Conservation (phyloP, 2,113 vertebrate genomes). For the Megatriorchis doriae region DNA sequence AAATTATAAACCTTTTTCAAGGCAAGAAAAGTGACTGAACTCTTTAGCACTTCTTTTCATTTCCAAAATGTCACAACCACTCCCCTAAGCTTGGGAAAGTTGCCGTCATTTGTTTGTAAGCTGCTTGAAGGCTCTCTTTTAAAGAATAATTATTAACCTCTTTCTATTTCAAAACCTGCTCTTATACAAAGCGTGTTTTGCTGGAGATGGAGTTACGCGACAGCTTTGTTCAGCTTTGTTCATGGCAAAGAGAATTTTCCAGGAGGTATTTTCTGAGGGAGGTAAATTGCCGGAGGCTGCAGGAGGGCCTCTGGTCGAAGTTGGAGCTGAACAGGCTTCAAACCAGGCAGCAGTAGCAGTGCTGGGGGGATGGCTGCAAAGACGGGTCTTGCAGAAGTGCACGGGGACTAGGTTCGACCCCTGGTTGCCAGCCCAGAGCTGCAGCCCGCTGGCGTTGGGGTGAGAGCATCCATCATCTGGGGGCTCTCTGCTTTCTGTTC, state of each 20-base stretch:
- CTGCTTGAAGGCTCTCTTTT: slow-evolving; percentile 9
- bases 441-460: rapidly evolving
- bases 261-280: neutral
- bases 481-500: neutral
- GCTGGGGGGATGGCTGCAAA: rapidly evolving
- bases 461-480: rapidly evolving
- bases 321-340: neutral
- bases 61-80: slow-evolving; percentile 37
- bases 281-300: neutral
- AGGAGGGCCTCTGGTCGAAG: neutral
- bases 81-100: slow-evolving; percentile 11
- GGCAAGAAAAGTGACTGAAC: slow-evolving; percentile 11
- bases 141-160: slow-evolving; percentile 17
- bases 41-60: slow-evolving; percentile 12
- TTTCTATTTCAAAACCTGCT: slow-evolving; percentile 21
- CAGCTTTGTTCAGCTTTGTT: neutral
- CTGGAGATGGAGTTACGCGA: neutral
- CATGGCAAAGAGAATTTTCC: neutral
- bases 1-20: slow-evolving; percentile 24
- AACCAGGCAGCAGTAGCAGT: rapidly evolving
- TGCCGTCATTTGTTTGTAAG: slow-evolving; percentile 53
- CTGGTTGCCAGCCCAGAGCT: neutral
- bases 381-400: neutral
- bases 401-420: neutral
- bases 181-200: neutral